Percentiles rank a stretch among this genome's conserved stretches.
phyloP scores from a whole-genome alignment of 2,888 invertebrate species.

The Podabrus alpinus region DNA sequence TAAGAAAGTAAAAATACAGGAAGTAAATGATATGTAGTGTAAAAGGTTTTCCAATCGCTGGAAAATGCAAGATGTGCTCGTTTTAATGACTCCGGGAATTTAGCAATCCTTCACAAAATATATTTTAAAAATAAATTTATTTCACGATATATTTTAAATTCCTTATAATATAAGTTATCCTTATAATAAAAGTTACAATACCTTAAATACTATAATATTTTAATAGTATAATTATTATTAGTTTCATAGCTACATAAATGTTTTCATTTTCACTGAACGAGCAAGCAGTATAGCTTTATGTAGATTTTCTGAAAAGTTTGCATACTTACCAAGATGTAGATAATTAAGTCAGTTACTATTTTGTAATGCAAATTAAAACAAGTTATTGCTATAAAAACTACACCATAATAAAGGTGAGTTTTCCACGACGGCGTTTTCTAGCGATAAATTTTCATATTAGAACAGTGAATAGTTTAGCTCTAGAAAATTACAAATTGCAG shows the following conservation, averaged over 20 bases:
- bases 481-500: too few relatives aligned
- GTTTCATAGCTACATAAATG: neutral
- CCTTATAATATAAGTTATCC: neutral
- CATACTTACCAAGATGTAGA: neutral
- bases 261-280: neutral
- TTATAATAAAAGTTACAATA: too few relatives aligned
- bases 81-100: neutral
- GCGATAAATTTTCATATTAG: too few relatives aligned
- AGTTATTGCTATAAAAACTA: neutral
- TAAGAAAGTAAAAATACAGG: neutral
- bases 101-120: neutral
- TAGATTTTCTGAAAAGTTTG: neutral
- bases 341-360: neutral
- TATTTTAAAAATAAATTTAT: neutral
- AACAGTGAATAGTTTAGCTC: too few relatives aligned
- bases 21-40: neutral
- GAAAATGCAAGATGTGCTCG: neutral
- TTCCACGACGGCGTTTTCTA: too few relatives aligned
- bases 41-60: neutral
- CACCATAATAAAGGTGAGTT: too few relatives aligned
- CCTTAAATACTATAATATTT: neutral
- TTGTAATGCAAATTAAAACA: neutral
- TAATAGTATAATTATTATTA: neutral
- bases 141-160: neutral
- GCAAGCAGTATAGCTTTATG: neutral